Conservation (phyloP, 2,888 invertebrate species). For the Microplitis manilae region DNA sequence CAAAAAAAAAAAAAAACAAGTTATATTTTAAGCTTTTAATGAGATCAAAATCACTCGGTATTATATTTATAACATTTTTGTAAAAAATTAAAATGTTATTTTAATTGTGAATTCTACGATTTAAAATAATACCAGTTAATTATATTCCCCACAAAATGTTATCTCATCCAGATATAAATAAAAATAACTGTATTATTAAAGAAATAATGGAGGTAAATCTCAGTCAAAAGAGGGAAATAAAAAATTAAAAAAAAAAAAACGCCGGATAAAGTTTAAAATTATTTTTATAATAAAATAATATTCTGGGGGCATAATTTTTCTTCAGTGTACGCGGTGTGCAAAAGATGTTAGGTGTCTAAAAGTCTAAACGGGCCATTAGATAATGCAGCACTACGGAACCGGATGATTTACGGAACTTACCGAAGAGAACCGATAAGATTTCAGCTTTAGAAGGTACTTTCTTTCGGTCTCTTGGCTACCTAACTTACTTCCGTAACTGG, state of each 20-base stretch:
- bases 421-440: slow-evolving; percentile 60
- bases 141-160: no score
- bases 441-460: slow-evolving; percentile 43
- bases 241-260: neutral
- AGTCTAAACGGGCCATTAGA: slow-evolving; percentile 55
- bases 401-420: slow-evolving; percentile 62
- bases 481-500: slow-evolving; percentile 22
- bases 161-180: neutral
- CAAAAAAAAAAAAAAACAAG: neutral
- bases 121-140: no score
- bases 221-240: neutral
- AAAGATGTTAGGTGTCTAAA: slow-evolving; percentile 19
- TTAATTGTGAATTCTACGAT: no score
- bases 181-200: neutral
- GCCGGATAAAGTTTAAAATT: neutral
- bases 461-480: slow-evolving; percentile 24
- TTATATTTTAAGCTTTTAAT: neutral
- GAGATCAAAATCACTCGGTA: neutral
- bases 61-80: neutral
- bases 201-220: neutral
- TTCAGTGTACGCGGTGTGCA: neutral
- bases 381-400: slow-evolving; percentile 45
- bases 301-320: neutral
- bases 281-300: slow-evolving; percentile 1
- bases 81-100: neutral